These are phyloP conservation scores for Plagiodera versicolora DNA, from an alignment of 2,888 invertebrate genomes.

Conservation along the genomic window DNA sequence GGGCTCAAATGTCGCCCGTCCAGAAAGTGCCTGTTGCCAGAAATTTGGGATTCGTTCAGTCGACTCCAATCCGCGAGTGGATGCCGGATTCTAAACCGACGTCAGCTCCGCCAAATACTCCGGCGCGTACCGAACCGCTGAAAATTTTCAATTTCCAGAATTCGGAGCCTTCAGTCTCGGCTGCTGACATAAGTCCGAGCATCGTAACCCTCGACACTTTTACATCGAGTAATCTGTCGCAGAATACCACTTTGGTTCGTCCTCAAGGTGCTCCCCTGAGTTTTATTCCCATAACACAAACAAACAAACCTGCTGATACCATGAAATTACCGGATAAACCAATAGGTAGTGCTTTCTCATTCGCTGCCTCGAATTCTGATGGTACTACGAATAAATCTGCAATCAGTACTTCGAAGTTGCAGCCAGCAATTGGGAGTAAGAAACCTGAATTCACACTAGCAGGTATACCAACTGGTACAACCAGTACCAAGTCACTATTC, in stretches of 20 bases:
- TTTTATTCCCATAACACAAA: constrained; percentile 29
- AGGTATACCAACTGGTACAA: constrained; percentile 14
- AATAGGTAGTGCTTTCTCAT: constrained; percentile 6
- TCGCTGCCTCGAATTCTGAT: constrained; percentile 6
- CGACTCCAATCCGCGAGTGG: constrained; percentile 34
- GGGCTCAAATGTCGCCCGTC: constrained; percentile 34
- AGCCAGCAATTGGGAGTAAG: constrained; percentile 2
- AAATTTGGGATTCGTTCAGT: constrained; percentile 39
- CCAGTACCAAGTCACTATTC: constrained; percentile 31
- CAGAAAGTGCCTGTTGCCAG: constrained; percentile 27
- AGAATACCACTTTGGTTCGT: too few relatives aligned
- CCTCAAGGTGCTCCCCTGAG: constrained; percentile 23
- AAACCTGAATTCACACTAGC: constrained; percentile 1
- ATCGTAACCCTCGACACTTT: constrained; percentile 4
- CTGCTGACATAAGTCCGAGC: background rate
- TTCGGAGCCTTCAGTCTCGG: constrained; percentile 9
- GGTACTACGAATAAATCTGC: background rate
- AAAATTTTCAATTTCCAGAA: constrained; percentile 25
- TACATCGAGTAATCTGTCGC: background rate
- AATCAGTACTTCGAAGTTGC: background rate
- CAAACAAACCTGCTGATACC: constrained; percentile 8
- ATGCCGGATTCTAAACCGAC: constrained; percentile 22
- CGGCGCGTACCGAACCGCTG: constrained; percentile 14
- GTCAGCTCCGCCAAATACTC: constrained; percentile 22
- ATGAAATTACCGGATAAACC: background rate